These are phyloP conservation scores for Pocillopora meandrina DNA, from an alignment of 92 coral and sea anemone genomes.

Conservation along the genomic window DNA sequence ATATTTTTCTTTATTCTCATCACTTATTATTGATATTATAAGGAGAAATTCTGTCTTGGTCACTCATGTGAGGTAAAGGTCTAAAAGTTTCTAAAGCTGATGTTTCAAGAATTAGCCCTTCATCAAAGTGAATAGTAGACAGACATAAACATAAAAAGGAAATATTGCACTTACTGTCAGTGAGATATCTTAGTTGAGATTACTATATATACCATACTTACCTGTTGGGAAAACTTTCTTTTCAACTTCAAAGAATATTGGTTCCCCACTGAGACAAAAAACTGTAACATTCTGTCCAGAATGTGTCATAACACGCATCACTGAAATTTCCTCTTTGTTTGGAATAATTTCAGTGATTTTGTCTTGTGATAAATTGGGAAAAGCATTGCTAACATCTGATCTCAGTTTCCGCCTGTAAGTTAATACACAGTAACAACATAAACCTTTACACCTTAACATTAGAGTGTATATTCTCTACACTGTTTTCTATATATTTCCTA, in stretches of 20 bases:
- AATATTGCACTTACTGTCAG: too few relatives aligned
- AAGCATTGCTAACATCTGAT: slow-evolving; percentile 69
- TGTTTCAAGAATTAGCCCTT: too few relatives aligned
- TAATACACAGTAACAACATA: neutral
- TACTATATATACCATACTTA: neutral
- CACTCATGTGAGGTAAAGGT: too few relatives aligned
- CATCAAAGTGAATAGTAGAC: too few relatives aligned
- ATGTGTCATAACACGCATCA: slow-evolving; percentile 83
- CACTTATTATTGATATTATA: too few relatives aligned
- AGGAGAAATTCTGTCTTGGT: too few relatives aligned
- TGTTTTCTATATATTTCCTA: too few relatives aligned
- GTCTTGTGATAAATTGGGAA: slow-evolving; percentile 68
- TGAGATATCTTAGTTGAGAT: too few relatives aligned
- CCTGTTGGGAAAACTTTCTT: slow-evolving; percentile 90
- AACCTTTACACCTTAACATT: neutral
- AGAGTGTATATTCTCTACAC: too few relatives aligned
- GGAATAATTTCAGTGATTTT: slow-evolving; percentile 71
- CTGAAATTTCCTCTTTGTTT: slow-evolving; percentile 92
- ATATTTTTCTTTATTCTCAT: too few relatives aligned
- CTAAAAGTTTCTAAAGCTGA: too few relatives aligned
- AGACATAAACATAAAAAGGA: too few relatives aligned
- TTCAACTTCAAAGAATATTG: slow-evolving; percentile 92
- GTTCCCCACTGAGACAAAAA: slow-evolving; percentile 83
- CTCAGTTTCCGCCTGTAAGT: slow-evolving; percentile 81
- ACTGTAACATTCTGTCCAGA: slow-evolving; percentile 81